phyloP scores from a whole-genome alignment of 2,888 invertebrate genomes.

The Venusia cambrica region DNA sequence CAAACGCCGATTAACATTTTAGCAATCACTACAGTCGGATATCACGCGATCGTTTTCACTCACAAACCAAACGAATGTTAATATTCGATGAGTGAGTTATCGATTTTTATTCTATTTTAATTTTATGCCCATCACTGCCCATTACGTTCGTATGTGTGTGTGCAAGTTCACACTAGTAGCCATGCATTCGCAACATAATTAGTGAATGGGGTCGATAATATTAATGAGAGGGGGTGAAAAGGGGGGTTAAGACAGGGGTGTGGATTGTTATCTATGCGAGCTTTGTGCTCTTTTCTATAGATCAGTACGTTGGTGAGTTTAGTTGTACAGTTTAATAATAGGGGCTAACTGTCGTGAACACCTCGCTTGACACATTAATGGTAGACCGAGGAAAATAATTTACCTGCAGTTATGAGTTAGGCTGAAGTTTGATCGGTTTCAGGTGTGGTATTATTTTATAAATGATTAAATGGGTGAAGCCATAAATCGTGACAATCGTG shows the following conservation, averaged over 20 bases:
- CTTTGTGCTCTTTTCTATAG: conserved; percentile 76
- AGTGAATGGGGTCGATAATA: conserved; percentile 78
- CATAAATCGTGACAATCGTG: conserved; percentile 8
- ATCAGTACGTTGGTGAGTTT: conserved; percentile 70
- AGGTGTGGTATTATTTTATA: conserved; percentile 19
- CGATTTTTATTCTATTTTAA: conserved; percentile 63
- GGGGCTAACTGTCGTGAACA: conserved; percentile 66
- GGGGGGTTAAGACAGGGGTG: conserved; percentile 50
- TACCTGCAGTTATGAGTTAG: conserved; percentile 68
- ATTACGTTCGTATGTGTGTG: conserved; percentile 46
- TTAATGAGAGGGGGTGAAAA: conserved; percentile 77
- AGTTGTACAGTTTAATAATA: conserved; percentile 77
- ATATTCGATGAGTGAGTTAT: conserved; percentile 55
- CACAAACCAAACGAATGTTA: conserved; percentile 65
- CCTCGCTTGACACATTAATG: conserved; percentile 74
- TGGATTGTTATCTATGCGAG: conserved; percentile 74
- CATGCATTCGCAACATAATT: conserved; percentile 80
- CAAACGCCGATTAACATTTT: conserved; percentile 69
- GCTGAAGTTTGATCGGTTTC: conserved; percentile 45
- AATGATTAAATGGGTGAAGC: conserved; percentile 14
- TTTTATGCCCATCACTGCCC: conserved; percentile 64
- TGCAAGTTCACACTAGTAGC: conserved; percentile 31
- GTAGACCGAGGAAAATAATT: conserved; percentile 58
- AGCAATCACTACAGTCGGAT: conserved; percentile 62
- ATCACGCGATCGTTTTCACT: conserved; percentile 55